A percentile compares a stretch with the other conserved stretches of the same genome.
Conservation (phyloP, 2,888 invertebrate species). For the Metallyticus violacea region DNA sequence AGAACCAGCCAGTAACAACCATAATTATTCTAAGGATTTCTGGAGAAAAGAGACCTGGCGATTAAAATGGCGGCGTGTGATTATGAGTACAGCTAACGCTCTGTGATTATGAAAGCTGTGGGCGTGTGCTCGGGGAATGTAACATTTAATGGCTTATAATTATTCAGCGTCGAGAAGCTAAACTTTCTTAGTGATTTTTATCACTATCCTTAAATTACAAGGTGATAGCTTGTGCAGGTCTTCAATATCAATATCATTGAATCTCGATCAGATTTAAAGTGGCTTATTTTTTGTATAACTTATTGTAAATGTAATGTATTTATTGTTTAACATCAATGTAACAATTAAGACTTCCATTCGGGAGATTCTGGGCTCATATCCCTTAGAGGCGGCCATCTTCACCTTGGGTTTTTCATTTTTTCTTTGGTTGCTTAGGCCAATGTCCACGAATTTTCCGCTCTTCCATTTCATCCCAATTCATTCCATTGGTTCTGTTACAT, state of each 20-base stretch:
- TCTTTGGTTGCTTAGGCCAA: too few species aligned
- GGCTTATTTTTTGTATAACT: too few species aligned
- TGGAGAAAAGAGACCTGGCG: background rate
- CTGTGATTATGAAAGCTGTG: background rate
- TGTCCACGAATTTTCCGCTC: too few species aligned
- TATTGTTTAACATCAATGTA: too few species aligned
- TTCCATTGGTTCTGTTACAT: too few species aligned
- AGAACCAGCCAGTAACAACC: background rate
- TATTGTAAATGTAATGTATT: too few species aligned
- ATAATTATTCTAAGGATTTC: background rate
- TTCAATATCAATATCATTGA: background rate
- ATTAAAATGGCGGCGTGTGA: background rate
- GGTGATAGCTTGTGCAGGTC: background rate
- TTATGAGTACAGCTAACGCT: background rate
- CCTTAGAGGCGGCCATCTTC: too few species aligned
- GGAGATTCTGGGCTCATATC: too few species aligned
- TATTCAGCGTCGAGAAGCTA: background rate
- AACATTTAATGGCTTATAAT: background rate
- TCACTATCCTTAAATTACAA: background rate
- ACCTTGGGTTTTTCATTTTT: too few species aligned
- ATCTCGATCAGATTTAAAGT: background rate
- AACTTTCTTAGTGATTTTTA: background rate
- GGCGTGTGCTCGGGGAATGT: background rate
- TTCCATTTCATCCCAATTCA: too few species aligned
- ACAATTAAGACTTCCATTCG: too few species aligned